These are phyloP conservation scores for Paramormyrops kingsleyae DNA, from an alignment of 2,113 vertebrate species.

Conservation along the genomic window DNA sequence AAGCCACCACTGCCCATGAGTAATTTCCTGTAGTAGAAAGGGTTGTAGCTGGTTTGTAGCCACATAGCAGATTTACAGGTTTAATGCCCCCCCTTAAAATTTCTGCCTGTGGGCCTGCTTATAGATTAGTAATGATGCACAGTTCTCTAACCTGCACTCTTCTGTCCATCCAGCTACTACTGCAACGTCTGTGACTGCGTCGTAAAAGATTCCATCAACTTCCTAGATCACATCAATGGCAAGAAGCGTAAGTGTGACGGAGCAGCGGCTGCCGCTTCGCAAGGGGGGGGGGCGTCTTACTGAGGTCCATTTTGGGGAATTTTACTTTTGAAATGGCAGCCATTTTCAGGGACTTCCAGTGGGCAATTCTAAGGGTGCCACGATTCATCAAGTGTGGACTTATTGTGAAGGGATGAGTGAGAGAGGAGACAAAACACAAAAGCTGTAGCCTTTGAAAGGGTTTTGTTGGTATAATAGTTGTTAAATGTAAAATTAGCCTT, in stretches of 20 bases:
- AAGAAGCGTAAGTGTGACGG: conserved; percentile 85
- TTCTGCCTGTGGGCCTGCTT: neutral
- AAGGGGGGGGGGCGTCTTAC: neutral
- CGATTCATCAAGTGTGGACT: neutral
- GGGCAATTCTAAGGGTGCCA: neutral
- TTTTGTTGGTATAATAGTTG: neutral
- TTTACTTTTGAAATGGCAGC: neutral
- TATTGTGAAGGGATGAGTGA: neutral
- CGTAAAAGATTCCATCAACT: conserved; percentile 98
- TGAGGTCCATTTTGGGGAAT: neutral
- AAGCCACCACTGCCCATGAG: no score
- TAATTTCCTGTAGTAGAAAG: neutral
- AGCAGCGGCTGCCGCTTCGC: neutral
- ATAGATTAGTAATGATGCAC: neutral
- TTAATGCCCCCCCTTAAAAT: neutral
- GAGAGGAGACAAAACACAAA: neutral
- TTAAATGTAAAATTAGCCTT: neutral
- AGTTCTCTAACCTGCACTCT: neutral
- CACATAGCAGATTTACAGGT: neutral
- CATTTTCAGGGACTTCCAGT: neutral
- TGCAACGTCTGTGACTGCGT: conserved; percentile 99
- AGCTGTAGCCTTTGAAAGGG: neutral
- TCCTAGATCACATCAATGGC: conserved; percentile 97
- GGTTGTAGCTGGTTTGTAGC: neutral
- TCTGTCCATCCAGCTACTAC: conserved; percentile 75